Conservation (phyloP, 1,140 invertebrate species). For the Plectus sambesii region DNA sequence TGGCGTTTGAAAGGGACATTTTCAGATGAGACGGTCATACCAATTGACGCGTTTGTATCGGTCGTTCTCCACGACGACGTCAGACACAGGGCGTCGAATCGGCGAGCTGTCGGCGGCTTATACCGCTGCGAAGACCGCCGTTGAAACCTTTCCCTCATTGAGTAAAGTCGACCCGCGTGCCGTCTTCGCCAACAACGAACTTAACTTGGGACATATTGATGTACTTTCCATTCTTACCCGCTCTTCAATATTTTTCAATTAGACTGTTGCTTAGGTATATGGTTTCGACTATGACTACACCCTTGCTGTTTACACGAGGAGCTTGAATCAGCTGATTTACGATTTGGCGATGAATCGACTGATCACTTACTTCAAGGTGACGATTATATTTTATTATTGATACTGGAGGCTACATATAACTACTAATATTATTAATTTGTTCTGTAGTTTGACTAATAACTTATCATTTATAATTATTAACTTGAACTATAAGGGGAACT, state of each 20-base stretch:
- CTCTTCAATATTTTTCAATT: too few species aligned
- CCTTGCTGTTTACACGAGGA: slow-evolving; percentile 80
- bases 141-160: too few species aligned
- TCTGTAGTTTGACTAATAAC: slow-evolving; percentile 12
- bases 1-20: too few species aligned
- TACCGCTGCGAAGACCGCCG: too few species aligned
- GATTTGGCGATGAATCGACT: slow-evolving; percentile 74
- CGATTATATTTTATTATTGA: neutral
- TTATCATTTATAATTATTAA: neutral
- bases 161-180: slow-evolving; percentile 56
- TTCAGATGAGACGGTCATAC: too few species aligned
- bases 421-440: slow-evolving; percentile 1
- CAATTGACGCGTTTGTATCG: too few species aligned
- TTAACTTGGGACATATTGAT: slow-evolving; percentile 75
- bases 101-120: too few species aligned
- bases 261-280: too few species aligned
- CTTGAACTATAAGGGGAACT: slow-evolving; percentile 8
- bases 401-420: slow-evolving; percentile 14
- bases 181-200: slow-evolving; percentile 93
- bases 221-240: too few species aligned
- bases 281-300: slow-evolving; percentile 99
- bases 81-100: too few species aligned
- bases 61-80: too few species aligned
- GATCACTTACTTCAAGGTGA: slow-evolving; percentile 73
- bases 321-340: slow-evolving; percentile 79